Evolutionary conservation across 64 coral and sea anemone genomes (phyloP), one percentile per base, ranked within the genome.

Genomic region (Stylophora pistillata): DNA sequence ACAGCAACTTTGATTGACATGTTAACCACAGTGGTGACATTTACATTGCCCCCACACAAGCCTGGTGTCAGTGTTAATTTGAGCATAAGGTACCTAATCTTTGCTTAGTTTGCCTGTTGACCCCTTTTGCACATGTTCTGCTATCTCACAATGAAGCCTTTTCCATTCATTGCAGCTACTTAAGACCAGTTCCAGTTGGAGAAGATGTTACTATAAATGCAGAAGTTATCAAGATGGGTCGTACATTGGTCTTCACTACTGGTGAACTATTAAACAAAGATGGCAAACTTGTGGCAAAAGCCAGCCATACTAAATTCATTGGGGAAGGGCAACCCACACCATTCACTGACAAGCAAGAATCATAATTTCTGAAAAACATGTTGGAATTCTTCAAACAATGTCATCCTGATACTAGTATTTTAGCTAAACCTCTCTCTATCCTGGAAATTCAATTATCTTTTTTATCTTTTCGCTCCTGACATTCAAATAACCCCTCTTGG

Each of bases 241-340:
- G 86, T 58, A 90, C 54, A 52, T 31, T 98, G 16, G 96, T 82
- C 52, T 98, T 98, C 54, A 90, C 90, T n/a, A 74, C 86, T 25
- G 96, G 90, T 47, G 93, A 98, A 32, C 57, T 98, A n/a, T 54
- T 55, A 41, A 71, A 90, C 55, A 76, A 85, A 47, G 91, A 95
- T 91, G 96, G 96, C 0, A 90, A 88, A 74, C 33, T 95, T 55
- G 55, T 98, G 32, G 96, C 93, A 69, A 87, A 81, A 60, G 96
- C 87, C 71, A 92, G 81, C 28, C 96, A 98, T 77, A 98, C 96
- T 77, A 98, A 98, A 57, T 92, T 87, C 52, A 21, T 97, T 37
- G 91, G 82, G 23, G 27, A 85, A 69, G 33, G 34, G 4, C 2
- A 25, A 33, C 31, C 74, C 0, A 12, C 32, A 54, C 23, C 17